These are phyloP conservation scores for Mesembrinibis cayennensis DNA, from an alignment of 2,113 vertebrate species.

Conservation along the genomic window DNA sequence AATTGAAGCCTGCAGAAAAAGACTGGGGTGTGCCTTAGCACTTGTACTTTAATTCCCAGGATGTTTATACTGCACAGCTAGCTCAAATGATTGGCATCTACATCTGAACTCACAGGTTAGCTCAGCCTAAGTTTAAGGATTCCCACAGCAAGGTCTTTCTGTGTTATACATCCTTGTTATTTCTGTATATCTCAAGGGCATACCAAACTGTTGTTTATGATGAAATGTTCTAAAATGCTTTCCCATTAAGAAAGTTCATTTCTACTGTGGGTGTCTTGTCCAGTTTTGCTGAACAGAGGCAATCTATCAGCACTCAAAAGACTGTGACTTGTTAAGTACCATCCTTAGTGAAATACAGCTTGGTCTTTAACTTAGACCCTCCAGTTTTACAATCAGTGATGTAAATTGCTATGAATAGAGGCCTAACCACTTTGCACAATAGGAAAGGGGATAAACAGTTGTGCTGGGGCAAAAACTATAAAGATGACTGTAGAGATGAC, in stretches of 20 bases:
- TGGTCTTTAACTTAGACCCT: background rate
- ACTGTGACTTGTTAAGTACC: background rate
- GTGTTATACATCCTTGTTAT: background rate
- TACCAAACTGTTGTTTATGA: background rate
- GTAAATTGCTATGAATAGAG: background rate
- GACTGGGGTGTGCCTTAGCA: background rate
- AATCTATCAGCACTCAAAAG: background rate
- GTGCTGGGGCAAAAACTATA: background rate
- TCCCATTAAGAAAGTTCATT: background rate
- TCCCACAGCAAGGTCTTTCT: background rate
- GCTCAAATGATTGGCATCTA: constrained; percentile 4
- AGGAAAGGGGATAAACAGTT: background rate
- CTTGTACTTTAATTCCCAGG: background rate
- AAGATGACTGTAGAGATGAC: background rate
- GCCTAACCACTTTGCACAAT: background rate
- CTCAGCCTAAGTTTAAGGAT: background rate
- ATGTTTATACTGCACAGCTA: background rate
- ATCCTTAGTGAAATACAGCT: background rate
- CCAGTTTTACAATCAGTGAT: background rate
- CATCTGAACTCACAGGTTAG: constrained; percentile 33
- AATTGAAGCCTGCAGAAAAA: background rate
- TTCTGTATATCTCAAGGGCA: background rate
- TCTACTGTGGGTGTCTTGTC: background rate
- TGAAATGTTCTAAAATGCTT: background rate
- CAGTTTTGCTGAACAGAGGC: background rate